Conservation (phyloP, 37 sponge, comb jelly and placozoan genomes). For the Dysidea cf. avara region DNA sequence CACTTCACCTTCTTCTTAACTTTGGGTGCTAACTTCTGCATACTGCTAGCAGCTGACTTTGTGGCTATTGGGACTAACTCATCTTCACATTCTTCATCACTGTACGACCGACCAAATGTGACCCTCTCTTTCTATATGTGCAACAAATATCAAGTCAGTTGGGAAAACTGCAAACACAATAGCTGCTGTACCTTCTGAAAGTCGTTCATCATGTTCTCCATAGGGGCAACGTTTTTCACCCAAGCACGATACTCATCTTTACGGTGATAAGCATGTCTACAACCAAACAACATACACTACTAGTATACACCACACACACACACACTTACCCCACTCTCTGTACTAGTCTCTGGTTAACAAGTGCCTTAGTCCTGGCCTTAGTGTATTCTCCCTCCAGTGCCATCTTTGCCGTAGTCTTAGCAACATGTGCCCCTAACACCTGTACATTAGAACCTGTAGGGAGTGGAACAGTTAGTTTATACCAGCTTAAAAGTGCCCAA, state of each 20-base stretch:
- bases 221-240: neutral
- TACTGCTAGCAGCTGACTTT: neutral
- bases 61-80: neutral
- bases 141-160: too few species aligned
- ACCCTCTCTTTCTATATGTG: conserved; percentile 41
- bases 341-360: conserved; percentile 61
- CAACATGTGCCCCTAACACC: conserved; percentile 71
- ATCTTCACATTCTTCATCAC: conserved; percentile 54
- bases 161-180: too few species aligned
- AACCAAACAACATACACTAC: conserved; percentile 13
- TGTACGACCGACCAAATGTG: conserved; percentile 25
- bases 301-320: conserved; percentile 5
- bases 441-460: conserved; percentile 49
- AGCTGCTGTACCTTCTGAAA: neutral
- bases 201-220: conserved; percentile 1
- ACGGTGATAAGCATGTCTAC: too few species aligned
- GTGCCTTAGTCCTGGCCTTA: conserved; percentile 50
- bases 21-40: too few species aligned
- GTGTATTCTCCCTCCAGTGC: conserved; percentile 84
- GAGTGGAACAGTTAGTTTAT: neutral
- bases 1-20: too few species aligned
- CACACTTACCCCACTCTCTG: conserved; percentile 62
- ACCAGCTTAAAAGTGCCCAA: neutral
- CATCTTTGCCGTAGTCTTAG: conserved; percentile 64
- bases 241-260: neutral